Conservation (phyloP, 1,140 invertebrate genomes). For the Ylistrum balloti region DNA sequence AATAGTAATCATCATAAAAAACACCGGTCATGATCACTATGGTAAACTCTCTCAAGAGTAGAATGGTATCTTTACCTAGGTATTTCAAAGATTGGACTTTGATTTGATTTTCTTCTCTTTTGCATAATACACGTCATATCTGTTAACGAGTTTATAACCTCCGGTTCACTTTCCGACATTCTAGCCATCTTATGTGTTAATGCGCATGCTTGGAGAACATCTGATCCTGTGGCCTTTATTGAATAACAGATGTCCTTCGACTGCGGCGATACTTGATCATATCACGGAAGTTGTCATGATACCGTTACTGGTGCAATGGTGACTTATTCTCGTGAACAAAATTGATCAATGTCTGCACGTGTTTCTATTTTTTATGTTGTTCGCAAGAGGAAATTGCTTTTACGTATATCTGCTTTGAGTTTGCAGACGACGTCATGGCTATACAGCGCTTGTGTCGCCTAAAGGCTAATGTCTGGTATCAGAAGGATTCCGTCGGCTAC, state of each 20-base stretch:
- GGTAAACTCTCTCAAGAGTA: too few species aligned
- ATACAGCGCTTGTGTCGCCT: not conserved
- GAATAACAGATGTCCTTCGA: not conserved
- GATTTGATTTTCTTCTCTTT: too few species aligned
- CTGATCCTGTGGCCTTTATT: not conserved
- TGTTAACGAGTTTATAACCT: not conserved
- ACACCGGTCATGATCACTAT: too few species aligned
- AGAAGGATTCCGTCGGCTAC: not conserved
- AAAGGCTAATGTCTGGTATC: not conserved
- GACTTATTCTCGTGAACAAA: not conserved
- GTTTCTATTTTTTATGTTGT: not conserved
- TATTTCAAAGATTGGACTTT: too few species aligned
- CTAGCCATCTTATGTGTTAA: not conserved
- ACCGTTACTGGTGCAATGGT: not conserved
- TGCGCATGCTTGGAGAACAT: not conserved
- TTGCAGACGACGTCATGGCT: not conserved
- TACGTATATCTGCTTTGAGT: not conserved
- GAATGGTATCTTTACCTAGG: too few species aligned
- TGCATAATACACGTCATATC: too few species aligned
- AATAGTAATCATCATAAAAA: too few species aligned
- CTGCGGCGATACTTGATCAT: not conserved
- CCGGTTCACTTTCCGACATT: not conserved
- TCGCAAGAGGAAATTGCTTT: slow-evolving; percentile 19
- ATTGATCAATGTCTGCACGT: not conserved
- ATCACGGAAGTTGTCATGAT: not conserved